These are phyloP conservation scores for Carabus problematicus DNA, from an alignment of 2,888 invertebrate genomes.

Conservation along the genomic window DNA sequence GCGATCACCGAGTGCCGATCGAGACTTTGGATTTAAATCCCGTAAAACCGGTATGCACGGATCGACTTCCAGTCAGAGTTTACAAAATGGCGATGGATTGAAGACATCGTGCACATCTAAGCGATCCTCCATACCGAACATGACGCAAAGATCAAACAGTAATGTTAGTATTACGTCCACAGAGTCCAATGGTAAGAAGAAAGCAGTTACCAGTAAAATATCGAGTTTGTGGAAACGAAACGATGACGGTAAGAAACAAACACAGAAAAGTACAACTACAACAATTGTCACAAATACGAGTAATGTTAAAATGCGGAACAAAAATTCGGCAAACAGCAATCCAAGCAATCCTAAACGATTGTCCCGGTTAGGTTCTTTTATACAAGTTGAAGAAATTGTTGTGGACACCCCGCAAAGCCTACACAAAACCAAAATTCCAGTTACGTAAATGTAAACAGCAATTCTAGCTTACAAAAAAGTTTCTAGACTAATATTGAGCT, in stretches of 20 bases:
- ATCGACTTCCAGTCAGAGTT: conserved; percentile 65
- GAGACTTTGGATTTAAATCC: conserved; percentile 48
- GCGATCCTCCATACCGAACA: conserved; percentile 48
- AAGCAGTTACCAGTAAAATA: conserved; percentile 79
- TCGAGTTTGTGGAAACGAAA: conserved; percentile 82
- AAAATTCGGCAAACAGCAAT: conserved; percentile 48
- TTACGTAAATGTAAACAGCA: no score
- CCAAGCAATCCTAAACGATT: conserved; percentile 57
- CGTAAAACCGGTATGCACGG: conserved; percentile 56
- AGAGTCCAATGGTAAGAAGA: conserved; percentile 57
- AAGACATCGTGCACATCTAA: conserved; percentile 9
- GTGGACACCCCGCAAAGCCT: conserved; percentile 17
- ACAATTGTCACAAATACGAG: conserved; percentile 7
- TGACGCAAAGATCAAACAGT: conserved; percentile 63
- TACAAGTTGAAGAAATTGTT: conserved; percentile 56
- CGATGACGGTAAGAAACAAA: conserved; percentile 70
- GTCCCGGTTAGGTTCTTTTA: conserved; percentile 63
- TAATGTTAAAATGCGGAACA: conserved; percentile 48
- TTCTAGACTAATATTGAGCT: no score
- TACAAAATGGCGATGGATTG: conserved; percentile 56
- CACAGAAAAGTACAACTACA: conserved; percentile 59
- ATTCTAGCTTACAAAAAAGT: no score
- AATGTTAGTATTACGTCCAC: conserved; percentile 67
- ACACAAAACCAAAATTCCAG: neutral
- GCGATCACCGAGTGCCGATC: conserved; percentile 58